Evolutionary conservation across 2,113 vertebrate species (phyloP).

Genomic region (Barbus barbus): DNA sequence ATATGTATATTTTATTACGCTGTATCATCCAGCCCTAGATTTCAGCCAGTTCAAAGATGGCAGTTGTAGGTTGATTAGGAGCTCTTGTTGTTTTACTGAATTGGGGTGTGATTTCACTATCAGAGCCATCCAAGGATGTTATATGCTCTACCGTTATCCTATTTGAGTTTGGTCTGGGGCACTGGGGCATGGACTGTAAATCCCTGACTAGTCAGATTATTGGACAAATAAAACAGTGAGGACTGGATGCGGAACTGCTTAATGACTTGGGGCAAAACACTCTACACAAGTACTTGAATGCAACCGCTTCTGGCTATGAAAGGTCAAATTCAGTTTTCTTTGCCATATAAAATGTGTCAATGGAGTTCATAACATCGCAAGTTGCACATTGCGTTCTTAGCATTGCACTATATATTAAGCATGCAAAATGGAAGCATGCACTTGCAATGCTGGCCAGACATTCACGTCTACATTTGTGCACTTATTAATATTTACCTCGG

Average conservation of each 20-base stretch:
- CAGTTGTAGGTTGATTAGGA: not conserved
- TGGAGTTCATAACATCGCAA: too few species aligned
- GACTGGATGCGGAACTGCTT: not conserved
- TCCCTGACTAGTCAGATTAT: not conserved
- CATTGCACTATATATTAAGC: not conserved
- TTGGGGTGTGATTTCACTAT: not conserved
- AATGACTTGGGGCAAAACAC: slow-evolving; percentile 4
- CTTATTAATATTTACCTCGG: not conserved
- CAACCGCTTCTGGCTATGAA: not conserved
- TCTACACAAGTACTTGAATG: not conserved
- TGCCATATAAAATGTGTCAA: not conserved
- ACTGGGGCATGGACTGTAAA: not conserved
- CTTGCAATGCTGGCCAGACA: not conserved
- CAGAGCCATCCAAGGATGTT: not conserved
- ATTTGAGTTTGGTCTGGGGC: not conserved
- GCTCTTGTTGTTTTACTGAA: slow-evolving; percentile 12
- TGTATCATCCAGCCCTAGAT: not conserved
- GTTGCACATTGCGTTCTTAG: not conserved
- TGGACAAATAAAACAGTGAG: not conserved
- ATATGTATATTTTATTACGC: not conserved
- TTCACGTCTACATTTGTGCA: not conserved
- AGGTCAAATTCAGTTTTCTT: not conserved
- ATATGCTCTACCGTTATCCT: not conserved
- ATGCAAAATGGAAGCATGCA: not conserved
- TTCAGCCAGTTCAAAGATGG: not conserved